Percentiles rank a stretch among this genome's conserved stretches.
These are phyloP conservation scores for Camponotus fellah DNA, from an alignment of 2,888 invertebrate species.

Conservation along the genomic window DNA sequence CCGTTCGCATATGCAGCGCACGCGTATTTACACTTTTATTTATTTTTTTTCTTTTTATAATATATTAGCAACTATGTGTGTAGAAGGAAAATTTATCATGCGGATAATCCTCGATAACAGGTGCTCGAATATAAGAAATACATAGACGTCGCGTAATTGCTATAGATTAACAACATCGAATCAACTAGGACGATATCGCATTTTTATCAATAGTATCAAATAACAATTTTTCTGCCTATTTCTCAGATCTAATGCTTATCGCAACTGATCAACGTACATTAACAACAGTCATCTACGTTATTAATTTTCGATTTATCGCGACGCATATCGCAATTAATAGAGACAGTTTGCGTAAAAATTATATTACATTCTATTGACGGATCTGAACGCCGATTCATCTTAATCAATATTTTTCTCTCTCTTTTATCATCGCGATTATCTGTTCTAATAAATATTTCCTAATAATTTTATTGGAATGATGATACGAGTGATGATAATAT, in stretches of 20 bases:
- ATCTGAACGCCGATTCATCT: conserved; percentile 7
- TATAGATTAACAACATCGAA: conserved; percentile 56
- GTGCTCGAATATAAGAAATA: conserved; percentile 38
- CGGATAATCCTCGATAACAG: conserved; percentile 42
- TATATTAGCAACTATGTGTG: conserved; percentile 71
- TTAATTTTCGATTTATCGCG: conserved; percentile 51
- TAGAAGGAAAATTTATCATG: conserved; percentile 48
- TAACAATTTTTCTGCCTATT: conserved; percentile 52
- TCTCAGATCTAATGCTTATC: conserved; percentile 51
- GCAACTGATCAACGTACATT: conserved; percentile 48
- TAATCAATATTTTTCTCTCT: conserved; percentile 29
- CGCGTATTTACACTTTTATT: conserved; percentile 55
- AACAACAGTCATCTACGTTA: conserved; percentile 47
- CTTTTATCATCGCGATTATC: conserved; percentile 4
- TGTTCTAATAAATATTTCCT: conserved; percentile 33
- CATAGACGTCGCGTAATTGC: conserved; percentile 58
- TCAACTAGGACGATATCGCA: conserved; percentile 52
- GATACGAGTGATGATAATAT: not conserved
- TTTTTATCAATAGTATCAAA: conserved; percentile 63
- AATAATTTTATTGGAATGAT: conserved; percentile 38
- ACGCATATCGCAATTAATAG: conserved; percentile 38
- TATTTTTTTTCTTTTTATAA: conserved; percentile 58
- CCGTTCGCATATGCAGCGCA: conserved; percentile 14
- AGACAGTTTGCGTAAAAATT: conserved; percentile 21
- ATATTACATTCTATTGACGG: conserved; percentile 30